Conservation (phyloP, 1,140 invertebrate genomes). For the Ostrea denselamellosa region DNA sequence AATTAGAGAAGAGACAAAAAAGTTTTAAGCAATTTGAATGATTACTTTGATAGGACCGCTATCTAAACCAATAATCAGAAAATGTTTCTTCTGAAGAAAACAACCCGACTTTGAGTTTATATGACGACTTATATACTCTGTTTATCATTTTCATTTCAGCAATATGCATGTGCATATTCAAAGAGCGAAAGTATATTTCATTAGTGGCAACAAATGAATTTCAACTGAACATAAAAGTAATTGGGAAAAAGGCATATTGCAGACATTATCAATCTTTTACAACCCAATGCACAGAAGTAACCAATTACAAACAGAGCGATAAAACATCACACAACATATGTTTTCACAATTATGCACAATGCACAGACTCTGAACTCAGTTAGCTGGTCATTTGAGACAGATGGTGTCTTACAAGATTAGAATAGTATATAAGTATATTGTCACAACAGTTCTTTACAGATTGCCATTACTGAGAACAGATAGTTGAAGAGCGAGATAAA, state of each 20-base stretch:
- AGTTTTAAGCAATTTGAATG: no score
- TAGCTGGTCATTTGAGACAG: neutral
- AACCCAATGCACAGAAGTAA: constrained; percentile 4
- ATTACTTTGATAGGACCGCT: no score
- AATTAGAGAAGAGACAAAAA: no score
- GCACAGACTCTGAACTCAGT: neutral
- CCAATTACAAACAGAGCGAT: neutral
- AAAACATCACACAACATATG: neutral
- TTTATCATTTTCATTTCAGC: no score
- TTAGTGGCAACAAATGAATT: neutral
- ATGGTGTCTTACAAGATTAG: neutral
- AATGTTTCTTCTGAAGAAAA: no score
- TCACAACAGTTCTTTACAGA: neutral
- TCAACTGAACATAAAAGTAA: neutral
- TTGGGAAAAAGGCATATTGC: neutral
- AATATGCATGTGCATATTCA: no score
- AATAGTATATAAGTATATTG: neutral
- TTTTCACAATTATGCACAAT: neutral
- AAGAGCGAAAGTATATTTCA: neutral
- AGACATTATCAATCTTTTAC: neutral
- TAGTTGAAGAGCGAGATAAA: neutral
- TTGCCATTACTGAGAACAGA: neutral
- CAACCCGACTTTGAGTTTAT: no score
- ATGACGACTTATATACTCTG: no score
- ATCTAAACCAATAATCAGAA: no score